Evolutionary conservation across 2,888 invertebrate species (phyloP).

Genomic region (Cylloceria caligata): DNA sequence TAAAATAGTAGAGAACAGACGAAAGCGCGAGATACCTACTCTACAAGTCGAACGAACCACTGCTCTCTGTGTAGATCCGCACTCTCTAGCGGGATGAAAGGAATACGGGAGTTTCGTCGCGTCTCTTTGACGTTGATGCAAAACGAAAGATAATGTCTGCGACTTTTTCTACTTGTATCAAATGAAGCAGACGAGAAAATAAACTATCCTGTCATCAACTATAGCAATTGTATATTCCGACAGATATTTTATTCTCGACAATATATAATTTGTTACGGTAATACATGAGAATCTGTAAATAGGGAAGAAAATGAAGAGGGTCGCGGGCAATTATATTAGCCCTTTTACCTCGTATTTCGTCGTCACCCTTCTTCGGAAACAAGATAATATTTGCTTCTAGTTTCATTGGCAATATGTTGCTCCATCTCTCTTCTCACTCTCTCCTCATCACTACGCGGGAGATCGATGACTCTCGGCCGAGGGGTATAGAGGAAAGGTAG

Average conservation of each 20-base stretch:
- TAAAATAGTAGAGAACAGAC: constrained; percentile 39
- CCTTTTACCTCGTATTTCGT: constrained; percentile 1
- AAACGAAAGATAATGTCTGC: constrained; percentile 45
- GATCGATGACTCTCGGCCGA: constrained; percentile 54
- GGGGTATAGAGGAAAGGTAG: constrained; percentile 26
- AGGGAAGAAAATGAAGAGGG: constrained; percentile 3
- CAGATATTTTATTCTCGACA: not conserved
- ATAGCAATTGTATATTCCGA: not conserved
- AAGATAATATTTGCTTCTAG: constrained; percentile 45
- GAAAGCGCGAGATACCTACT: constrained; percentile 47
- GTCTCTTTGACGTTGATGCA: constrained; percentile 58
- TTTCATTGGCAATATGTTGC: constrained; percentile 52
- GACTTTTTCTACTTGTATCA: constrained; percentile 2
- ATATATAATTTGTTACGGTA: not conserved
- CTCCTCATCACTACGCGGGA: constrained; percentile 1
- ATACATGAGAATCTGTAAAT: not conserved
- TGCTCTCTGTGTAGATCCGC: constrained; percentile 36
- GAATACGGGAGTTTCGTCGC: constrained; percentile 44
- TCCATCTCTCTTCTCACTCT: constrained; percentile 26
- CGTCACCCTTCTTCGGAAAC: constrained; percentile 18
- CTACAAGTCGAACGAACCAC: constrained; percentile 55
- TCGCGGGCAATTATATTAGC: constrained; percentile 8
- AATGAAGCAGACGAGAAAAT: not conserved
- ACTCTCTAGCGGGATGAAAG: constrained; percentile 30
- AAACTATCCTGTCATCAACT: not conserved